phyloP scores from a whole-genome alignment of 1,140 invertebrate genomes.

The Diachasma alloeum region DNA sequence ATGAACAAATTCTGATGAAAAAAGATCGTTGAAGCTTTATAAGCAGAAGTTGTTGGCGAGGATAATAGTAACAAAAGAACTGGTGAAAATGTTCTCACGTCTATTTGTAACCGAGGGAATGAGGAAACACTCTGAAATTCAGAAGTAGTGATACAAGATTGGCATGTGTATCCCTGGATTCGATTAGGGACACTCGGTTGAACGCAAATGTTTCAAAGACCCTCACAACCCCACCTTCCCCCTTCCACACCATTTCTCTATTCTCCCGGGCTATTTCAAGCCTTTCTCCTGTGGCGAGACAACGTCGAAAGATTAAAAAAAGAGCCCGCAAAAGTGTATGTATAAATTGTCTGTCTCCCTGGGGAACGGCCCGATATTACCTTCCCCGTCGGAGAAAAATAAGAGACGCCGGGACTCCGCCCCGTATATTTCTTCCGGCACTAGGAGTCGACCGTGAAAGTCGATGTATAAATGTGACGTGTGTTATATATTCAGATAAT shows the following conservation, averaged over 20 bases:
- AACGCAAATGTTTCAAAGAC: not conserved
- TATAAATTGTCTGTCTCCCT: constrained; percentile 7
- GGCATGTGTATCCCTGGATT: not conserved
- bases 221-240: not conserved
- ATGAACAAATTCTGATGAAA: no score
- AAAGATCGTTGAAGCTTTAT: no score
- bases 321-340: not conserved
- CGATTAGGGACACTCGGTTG: not conserved
- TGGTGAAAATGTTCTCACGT: no score
- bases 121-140: no score
- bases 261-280: not conserved
- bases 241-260: not conserved
- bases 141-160: not conserved
- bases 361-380: not conserved
- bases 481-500: not conserved
- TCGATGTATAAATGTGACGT: not conserved
- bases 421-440: not conserved
- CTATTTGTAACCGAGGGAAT: no score
- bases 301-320: not conserved
- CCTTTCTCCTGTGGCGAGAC: not conserved
- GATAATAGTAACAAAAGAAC: no score
- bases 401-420: not conserved
- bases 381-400: not conserved
- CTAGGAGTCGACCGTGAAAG: not conserved
- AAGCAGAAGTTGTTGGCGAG: no score